Evolutionary conservation across 2,797 vertebrate species (phyloP), one percentile per base, ranked within the genome.

Genomic region (Myotis planiceps): DNA sequence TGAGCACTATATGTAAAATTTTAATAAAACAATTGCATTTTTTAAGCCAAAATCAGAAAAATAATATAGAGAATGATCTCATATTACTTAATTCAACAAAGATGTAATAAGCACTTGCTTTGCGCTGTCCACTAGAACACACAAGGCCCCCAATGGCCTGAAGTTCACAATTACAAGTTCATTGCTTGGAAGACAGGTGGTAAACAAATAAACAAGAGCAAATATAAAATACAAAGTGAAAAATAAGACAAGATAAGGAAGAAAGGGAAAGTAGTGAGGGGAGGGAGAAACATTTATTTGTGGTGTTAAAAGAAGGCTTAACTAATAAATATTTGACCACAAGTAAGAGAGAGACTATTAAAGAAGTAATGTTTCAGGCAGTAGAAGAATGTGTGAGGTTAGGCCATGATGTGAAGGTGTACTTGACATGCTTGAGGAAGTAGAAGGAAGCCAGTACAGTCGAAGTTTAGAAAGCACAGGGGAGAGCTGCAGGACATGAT

Each of bases 21-120:
- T 90, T 63, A 69, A 75, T 66, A 80, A 86, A 88, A 45, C 21
- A 37, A 34, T 2, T 34, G 25, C 9, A 79, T 88, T 96, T 96
- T 60, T 3, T 47, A 84, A 92, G 21, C 29, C 51, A 76, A 90
- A 65, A 53, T 60, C 13, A 47, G 32, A 42, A 87, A 90, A 88
- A 13, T 18, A 65, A 80, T 32, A 63, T 10, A 47, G 21, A 93
- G 4, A 87, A 74, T 58, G 12, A 86, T 66, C 55, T 68, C 39
- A 25, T n/a, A 69, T 58, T 72, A 83, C 58, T 81, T 90, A 60
- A 66, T 65, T 85, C 45, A n/a, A 16, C 16, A 39, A 79, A 39
- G 53, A 82, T 0, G 1, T 13, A 75, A 39, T n/a, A 55, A 71
- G 19, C n/a, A 65, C 27, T 65, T 80, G 10, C 19, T 88, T 51